Percentiles rank a stretch among this genome's conserved stretches.
phyloP scores from a whole-genome alignment of 2,797 vertebrate genomes.

The Monodelphis domestica region DNA sequence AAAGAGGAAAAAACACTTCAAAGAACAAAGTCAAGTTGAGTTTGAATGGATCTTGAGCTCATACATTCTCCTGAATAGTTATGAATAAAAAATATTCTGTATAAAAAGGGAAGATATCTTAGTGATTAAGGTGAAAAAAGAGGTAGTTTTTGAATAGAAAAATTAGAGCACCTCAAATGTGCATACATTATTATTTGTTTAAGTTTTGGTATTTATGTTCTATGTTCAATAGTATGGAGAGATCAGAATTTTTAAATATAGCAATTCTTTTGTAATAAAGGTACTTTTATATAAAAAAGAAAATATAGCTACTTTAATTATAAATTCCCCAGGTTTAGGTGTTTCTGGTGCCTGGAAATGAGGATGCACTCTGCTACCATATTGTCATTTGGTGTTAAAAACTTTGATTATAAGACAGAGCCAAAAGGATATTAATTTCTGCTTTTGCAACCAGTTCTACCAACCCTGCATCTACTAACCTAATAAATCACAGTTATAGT shows the following conservation, averaged over 20 bases:
- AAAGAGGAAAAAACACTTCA: not conserved
- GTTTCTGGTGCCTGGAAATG: not conserved
- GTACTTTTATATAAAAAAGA: not conserved
- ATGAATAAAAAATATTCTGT: not conserved
- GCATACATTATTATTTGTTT: not conserved
- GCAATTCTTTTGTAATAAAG: not conserved
- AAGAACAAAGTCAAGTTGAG: not conserved
- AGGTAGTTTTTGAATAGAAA: not conserved
- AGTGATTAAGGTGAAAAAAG: not conserved
- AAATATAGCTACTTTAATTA: not conserved
- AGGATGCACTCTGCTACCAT: not conserved
- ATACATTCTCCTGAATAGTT: not conserved
- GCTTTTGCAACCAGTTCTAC: not conserved
- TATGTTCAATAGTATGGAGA: not conserved
- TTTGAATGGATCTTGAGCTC: not conserved
- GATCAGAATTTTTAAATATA: not conserved
- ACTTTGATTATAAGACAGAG: not conserved
- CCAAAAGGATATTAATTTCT: not conserved
- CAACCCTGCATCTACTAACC: not conserved
- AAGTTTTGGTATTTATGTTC: not conserved
- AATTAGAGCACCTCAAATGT: not conserved
- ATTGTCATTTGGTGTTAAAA: not conserved
- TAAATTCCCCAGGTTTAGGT: not conserved
- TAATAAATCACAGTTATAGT: not conserved
- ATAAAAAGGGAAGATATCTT: not conserved